Evolutionary conservation across 2,797 vertebrate species (phyloP).

Genomic region (Chelidonichthys spinosus): DNA sequence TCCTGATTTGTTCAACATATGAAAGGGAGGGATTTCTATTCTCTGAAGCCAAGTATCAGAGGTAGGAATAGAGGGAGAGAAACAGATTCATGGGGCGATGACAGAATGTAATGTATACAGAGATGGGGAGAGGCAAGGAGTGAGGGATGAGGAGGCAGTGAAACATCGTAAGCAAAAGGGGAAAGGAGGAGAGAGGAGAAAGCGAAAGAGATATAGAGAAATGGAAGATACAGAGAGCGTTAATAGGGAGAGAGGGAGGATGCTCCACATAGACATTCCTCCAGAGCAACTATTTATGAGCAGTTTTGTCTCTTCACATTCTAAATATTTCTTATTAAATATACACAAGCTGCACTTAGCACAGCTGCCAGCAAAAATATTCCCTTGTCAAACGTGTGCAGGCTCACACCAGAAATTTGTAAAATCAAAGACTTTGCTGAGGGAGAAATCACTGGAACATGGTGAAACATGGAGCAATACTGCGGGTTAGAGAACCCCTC

Average conservation of each 20-base stretch:
- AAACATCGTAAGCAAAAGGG: background rate
- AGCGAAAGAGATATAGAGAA: background rate
- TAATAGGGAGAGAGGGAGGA: background rate
- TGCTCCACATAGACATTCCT: background rate
- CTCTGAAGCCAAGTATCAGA: background rate
- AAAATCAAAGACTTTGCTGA: constrained; percentile 15
- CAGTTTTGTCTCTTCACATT: constrained; percentile 16
- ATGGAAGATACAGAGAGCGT: background rate
- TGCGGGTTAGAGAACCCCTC: constrained; percentile 1
- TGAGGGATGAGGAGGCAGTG: background rate
- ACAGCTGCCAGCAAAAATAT: constrained; percentile 1
- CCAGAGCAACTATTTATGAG: background rate
- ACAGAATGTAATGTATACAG: background rate
- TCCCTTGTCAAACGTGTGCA: constrained; percentile 18
- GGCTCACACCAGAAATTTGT: constrained; percentile 8
- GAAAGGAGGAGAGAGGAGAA: background rate
- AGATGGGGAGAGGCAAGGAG: background rate
- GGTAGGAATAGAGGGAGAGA: background rate
- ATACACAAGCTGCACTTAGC: constrained; percentile 20
- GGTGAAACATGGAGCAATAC: constrained; percentile 28
- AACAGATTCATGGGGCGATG: background rate
- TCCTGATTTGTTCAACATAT: constrained; percentile 39
- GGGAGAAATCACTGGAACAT: constrained; percentile 27
- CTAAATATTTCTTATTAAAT: constrained; percentile 14
- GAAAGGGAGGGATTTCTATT: constrained; percentile 6